These are phyloP conservation scores for Mylabris phalerata DNA, from an alignment of 1,140 invertebrate genomes.

Conservation along the genomic window DNA sequence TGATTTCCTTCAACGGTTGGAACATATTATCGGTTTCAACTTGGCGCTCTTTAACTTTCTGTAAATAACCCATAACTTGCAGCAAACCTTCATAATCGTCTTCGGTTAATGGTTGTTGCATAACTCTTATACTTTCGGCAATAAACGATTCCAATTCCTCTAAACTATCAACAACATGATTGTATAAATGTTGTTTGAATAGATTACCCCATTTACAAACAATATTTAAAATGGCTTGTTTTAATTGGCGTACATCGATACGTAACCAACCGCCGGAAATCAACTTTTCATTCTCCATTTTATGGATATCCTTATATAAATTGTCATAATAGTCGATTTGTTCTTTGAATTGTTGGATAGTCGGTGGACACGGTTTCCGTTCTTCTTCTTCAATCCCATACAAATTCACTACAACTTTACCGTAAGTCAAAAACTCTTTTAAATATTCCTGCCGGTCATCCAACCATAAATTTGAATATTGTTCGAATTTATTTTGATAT, in stretches of 20 bases:
- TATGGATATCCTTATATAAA: conserved; percentile 65
- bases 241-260: conserved; percentile 82
- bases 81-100: conserved; percentile 60
- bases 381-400: conserved; percentile 70
- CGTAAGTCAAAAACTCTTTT: conserved; percentile 43
- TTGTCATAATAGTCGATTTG: conserved; percentile 90
- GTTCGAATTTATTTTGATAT: conserved; percentile 66
- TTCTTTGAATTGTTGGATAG: conserved; percentile 83
- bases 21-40: conserved; percentile 66
- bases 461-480: conserved; percentile 82
- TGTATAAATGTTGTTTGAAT: conserved; percentile 90
- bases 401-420: conserved; percentile 38
- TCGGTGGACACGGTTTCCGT: conserved; percentile 56
- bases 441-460: conserved; percentile 71
- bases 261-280: conserved; percentile 33
- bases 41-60: conserved; percentile 53
- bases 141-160: conserved; percentile 56
- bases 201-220: conserved; percentile 91
- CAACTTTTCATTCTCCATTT: conserved; percentile 31
- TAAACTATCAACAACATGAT: conserved; percentile 70
- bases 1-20: conserved; percentile 71
- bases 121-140: conserved; percentile 48
- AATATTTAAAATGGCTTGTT: conserved; percentile 82
- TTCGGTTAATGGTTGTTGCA: conserved; percentile 52
- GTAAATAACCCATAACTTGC: conserved; percentile 53